Percentiles rank a stretch among this genome's conserved stretches.
Evolutionary conservation across 2,888 invertebrate species (phyloP).

Genomic region (Agrotis puta): DNA sequence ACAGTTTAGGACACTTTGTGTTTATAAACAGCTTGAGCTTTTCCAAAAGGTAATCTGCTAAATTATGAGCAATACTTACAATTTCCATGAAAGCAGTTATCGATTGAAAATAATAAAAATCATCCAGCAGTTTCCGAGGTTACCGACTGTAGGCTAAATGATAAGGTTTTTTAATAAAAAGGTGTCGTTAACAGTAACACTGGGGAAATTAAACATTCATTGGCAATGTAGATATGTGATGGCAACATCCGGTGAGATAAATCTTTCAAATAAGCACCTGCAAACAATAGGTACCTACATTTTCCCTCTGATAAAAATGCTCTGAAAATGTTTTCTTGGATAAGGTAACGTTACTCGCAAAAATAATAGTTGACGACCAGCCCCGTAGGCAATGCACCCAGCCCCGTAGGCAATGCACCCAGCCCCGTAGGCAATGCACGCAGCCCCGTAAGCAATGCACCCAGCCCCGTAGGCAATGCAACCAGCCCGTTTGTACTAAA

Average conservation of each 20-base stretch:
- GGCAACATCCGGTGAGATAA: conserved; percentile 38
- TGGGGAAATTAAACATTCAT: conserved; percentile 28
- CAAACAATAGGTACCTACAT: too few relatives aligned
- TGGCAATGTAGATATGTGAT: not conserved
- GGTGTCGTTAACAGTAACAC: conserved; percentile 27
- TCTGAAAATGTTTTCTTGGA: not conserved
- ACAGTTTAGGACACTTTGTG: too few relatives aligned
- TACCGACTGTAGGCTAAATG: conserved; percentile 3
- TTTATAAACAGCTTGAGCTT: too few relatives aligned
- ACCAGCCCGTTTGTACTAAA: too few relatives aligned
- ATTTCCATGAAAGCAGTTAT: not conserved
- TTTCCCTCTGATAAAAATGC: not conserved
- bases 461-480: too few relatives aligned
- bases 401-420: too few relatives aligned
- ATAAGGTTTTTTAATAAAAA: conserved; percentile 51
- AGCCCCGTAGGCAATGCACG: too few relatives aligned
- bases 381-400: too few relatives aligned
- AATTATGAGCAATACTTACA: not conserved
- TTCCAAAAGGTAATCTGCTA: not conserved
- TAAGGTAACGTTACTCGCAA: not conserved
- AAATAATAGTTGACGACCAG: too few relatives aligned
- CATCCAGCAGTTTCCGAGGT: conserved; percentile 17
- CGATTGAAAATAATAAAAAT: conserved; percentile 21
- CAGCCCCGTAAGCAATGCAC: too few relatives aligned
- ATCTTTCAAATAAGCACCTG: not conserved